Evolutionary conservation across 2,797 vertebrate species (phyloP).

Genomic region (Bradypus variegatus): DNA sequence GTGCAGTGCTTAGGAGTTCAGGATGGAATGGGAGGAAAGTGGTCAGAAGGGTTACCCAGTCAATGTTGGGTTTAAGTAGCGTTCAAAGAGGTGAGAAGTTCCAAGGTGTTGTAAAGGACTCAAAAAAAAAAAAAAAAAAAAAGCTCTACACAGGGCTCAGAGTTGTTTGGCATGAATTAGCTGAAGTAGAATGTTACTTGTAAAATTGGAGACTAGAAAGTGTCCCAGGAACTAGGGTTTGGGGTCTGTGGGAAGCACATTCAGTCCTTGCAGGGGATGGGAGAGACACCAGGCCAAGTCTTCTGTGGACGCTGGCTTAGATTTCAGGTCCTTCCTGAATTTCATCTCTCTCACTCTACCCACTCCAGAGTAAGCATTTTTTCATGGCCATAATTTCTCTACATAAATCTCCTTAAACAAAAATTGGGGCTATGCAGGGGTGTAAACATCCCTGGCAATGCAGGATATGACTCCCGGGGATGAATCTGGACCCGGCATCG

Average conservation of each 20-base stretch:
- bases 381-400: neutral
- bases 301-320: neutral
- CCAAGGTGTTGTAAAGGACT: neutral
- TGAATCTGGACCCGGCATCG: too few relatives aligned
- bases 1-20: neutral
- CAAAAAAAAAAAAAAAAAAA: neutral
- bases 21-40: neutral
- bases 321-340: neutral
- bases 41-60: neutral
- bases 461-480: too few relatives aligned
- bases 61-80: neutral
- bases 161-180: neutral
- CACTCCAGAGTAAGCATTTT: neutral
- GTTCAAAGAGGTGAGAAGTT: neutral
- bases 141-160: neutral
- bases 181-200: neutral
- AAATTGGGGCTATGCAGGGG: neutral
- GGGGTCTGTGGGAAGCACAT: accelerated
- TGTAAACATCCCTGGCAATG: too few relatives aligned
- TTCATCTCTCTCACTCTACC: neutral
- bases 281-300: neutral
- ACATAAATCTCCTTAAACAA: neutral
- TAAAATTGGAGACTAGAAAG: neutral
- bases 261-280: neutral
- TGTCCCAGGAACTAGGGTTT: too few relatives aligned